phyloP scores from a whole-genome alignment of 2,888 invertebrate genomes.

The Ochropleura plecta region DNA sequence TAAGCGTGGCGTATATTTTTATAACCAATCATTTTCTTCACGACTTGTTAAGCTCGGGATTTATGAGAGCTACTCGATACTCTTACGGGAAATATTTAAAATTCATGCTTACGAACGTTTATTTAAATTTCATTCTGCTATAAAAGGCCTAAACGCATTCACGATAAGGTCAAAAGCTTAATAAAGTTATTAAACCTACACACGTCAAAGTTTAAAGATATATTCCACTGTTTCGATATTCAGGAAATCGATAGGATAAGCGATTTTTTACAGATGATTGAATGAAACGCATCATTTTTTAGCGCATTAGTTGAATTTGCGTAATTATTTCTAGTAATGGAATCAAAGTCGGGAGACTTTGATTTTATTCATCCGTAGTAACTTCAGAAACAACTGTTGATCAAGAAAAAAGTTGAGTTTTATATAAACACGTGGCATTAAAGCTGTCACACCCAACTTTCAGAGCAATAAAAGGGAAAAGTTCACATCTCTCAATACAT shows the following conservation, averaged over 20 bases:
- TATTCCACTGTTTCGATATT: constrained; percentile 48
- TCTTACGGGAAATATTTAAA: constrained; percentile 11
- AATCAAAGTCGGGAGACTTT: no score
- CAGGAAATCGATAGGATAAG: constrained; percentile 70
- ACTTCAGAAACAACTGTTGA: background rate
- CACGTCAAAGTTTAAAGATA: constrained; percentile 12
- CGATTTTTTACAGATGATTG: constrained; percentile 70
- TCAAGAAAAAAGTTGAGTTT: background rate
- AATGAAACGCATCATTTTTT: constrained; percentile 71
- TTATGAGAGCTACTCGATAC: constrained; percentile 26
- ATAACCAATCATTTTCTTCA: constrained; percentile 68
- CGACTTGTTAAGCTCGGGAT: constrained; percentile 35
- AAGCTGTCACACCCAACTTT: background rate
- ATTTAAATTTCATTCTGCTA: constrained; percentile 8
- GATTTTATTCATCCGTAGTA: background rate
- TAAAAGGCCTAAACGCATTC: constrained; percentile 20
- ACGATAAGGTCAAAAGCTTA: constrained; percentile 28
- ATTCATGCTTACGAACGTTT: constrained; percentile 3
- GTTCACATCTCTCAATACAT: constrained; percentile 2
- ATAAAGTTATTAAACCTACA: constrained; percentile 39
- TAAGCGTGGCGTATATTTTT: constrained; percentile 75
- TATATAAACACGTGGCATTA: background rate
- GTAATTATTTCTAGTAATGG: constrained; percentile 53
- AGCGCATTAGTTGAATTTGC: constrained; percentile 46
- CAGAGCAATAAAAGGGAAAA: background rate